Evolutionary conservation across 1,140 invertebrate genomes (phyloP), one percentile per base, ranked within the genome.

Genomic region (Lasioglossum albipes): DNA sequence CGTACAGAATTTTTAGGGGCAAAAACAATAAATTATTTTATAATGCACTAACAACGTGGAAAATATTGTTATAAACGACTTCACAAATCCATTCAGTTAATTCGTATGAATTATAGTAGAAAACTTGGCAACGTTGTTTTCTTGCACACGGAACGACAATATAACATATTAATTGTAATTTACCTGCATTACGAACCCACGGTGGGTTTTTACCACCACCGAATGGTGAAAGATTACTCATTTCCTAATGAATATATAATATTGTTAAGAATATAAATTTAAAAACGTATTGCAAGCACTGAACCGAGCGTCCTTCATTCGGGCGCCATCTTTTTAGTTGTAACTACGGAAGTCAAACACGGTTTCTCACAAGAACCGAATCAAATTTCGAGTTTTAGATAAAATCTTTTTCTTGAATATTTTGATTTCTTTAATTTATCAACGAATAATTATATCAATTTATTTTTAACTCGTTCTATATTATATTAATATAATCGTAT

Each of bases 131-230:
- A 85, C 75, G 70, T 85, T 68, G 83, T 83, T 75, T 54, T 42
- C 74, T 66, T 84, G 79, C 79, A 86, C 84, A 86, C 81, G 84
- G 66, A 20, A 83, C 76, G 69, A 79, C 76, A 75, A 78, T 45
- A 62, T 77, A 16, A 13, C 13, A 62, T 59, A 75, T 27, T 66
- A 73, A 36, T 36, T 45, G 67, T 2, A 22, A 89, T 81, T 92
- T 89, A 91, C 93, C 92, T 89, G 93, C 90, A 67, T 94, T 93
- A 52, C 94, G 92, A 74, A 94, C 94, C 95, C 95, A 95, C 13
- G 95, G 94, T 61, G 94, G 93, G 84, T 95, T 95, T 85, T 95
- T 95, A 49, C 92, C 92, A 75, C 91, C 93, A 9, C 94, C 94
- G 80, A 94, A 95, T 13, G 94, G 94, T 57, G 94, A 94, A 83